Base-by-base conservation (phyloP, 2,888 invertebrate species). In the Drosophila subquinaria region DNA sequence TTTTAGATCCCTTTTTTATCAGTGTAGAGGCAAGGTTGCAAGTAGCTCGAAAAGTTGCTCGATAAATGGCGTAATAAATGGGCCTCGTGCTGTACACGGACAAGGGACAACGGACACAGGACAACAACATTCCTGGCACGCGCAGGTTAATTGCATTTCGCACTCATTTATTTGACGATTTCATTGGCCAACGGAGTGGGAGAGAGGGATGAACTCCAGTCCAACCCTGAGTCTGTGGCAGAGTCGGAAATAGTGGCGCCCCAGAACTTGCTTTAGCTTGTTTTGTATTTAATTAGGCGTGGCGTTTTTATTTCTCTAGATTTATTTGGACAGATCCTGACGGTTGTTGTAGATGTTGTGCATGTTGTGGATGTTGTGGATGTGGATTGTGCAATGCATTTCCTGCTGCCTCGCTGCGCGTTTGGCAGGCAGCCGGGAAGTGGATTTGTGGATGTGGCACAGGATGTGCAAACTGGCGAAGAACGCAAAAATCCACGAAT, bases 71-170 rank as follows among this genome's bases (percentile, higher is more conserved):
- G 81, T 81, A 79, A 79, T 79, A 81, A 78, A 79, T 80, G 78
- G 40, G 69, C 60, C 61, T 65, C 62, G 70, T 67, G 56, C 61
- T 2, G 52, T 11, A 40, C 38, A n/a, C 9, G 52, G 50, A 30
- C 11, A 15, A n/a, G 4, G 10, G 27, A 27, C 27, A 15, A 13
- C n/a, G n/a, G n/a, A n/a, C n/a, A n/a, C 10, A 6, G n/a, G n/a
- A 35, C n/a, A 35, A 43, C 43, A 45, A 53, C 23, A 53, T 75
- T 50, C 77, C 40, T 51, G 88, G 80, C 86, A 82, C 89, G 89
- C 89, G 83, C 86, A 76, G 80, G 83, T 86, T 83, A 88, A 83
- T 83, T 88, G 82, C 87, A 80, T 88, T 83, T 82, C 82, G 79
- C 79, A 79, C 70, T 79, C 79, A 81, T 79, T 79, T 79, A 81